phyloP scores from a whole-genome alignment of 2,797 vertebrate genomes.

The Danionella dracula region DNA sequence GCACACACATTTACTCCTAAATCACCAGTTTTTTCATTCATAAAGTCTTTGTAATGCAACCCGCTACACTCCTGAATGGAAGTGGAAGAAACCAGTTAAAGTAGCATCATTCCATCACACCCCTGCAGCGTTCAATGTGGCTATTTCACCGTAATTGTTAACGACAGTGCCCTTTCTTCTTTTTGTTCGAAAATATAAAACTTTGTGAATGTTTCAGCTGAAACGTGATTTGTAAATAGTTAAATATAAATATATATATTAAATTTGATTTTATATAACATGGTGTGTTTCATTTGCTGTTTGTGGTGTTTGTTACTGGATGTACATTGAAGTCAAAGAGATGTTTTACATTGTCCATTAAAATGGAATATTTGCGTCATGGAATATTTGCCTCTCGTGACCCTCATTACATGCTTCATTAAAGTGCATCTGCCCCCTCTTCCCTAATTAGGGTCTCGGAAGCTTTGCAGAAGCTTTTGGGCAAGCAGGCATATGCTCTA shows the following conservation, averaged over 20 bases:
- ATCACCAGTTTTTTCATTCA: too few species aligned
- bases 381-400: constrained; percentile 27
- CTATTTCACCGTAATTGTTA: constrained; percentile 77
- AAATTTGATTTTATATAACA: constrained; percentile 90
- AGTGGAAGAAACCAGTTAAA: too few species aligned
- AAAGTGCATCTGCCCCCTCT: background rate
- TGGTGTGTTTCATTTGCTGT: constrained; percentile 87
- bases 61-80: too few species aligned
- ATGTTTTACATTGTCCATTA: constrained; percentile 92
- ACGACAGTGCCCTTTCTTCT: constrained; percentile 80
- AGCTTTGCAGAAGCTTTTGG: too few species aligned
- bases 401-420: background rate
- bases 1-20: too few species aligned
- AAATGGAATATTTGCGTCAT: constrained; percentile 75
- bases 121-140: constrained; percentile 79
- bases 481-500: too few species aligned
- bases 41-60: too few species aligned
- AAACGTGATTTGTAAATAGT: constrained; percentile 74
- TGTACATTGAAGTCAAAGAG: constrained; percentile 84
- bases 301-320: constrained; percentile 87
- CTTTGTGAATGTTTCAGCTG: constrained; percentile 75
- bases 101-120: constrained; percentile 76
- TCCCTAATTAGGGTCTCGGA: too few species aligned
- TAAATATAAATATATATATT: constrained; percentile 90
- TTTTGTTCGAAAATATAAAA: constrained; percentile 65